phyloP scores from a whole-genome alignment of 53 echinoderm and acorn worm species.

The Actinopyga echinites region DNA sequence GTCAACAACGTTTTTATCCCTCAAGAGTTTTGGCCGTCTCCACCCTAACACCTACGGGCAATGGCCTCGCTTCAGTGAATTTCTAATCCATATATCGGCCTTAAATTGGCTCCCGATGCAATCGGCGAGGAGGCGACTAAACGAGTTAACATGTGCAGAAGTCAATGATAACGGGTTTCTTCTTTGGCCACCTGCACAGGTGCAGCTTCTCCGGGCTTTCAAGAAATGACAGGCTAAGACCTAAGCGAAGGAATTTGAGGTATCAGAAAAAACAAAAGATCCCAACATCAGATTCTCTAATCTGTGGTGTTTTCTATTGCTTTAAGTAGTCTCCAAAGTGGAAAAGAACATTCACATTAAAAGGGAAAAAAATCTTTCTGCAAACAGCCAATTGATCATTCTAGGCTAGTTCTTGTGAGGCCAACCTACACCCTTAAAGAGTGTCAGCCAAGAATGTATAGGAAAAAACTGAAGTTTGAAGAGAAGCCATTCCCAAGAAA shows the following conservation, averaged over 20 bases:
- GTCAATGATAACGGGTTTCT: constrained; percentile 47
- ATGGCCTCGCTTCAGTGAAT: constrained; percentile 55
- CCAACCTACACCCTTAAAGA: constrained; percentile 1
- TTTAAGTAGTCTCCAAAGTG: background rate
- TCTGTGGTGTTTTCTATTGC: background rate
- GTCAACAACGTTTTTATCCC: constrained; percentile 34
- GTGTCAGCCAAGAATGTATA: background rate
- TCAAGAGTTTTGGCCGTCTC: constrained; percentile 27
- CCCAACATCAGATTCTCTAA: constrained; percentile 22
- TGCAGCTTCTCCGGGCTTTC: constrained; percentile 42
- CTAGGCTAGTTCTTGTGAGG: constrained; percentile 25
- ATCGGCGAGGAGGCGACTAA: constrained; percentile 45
- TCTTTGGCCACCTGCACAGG: constrained; percentile 47
- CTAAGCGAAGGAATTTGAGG: constrained; percentile 40
- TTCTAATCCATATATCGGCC: constrained; percentile 50
- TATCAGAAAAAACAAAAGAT: constrained; percentile 37
- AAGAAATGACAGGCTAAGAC: constrained; percentile 39
- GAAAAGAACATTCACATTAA: constrained; percentile 41
- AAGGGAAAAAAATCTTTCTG: background rate
- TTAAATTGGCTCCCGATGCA: constrained; percentile 50
- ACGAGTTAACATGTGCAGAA: constrained; percentile 57
- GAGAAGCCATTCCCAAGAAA: too few species aligned
- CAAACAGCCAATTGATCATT: constrained; percentile 18
- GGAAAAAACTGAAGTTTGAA: too few species aligned
- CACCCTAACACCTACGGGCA: constrained; percentile 45